phyloP scores from a whole-genome alignment of 2,888 invertebrate species.

The Ophion ventricosus region DNA sequence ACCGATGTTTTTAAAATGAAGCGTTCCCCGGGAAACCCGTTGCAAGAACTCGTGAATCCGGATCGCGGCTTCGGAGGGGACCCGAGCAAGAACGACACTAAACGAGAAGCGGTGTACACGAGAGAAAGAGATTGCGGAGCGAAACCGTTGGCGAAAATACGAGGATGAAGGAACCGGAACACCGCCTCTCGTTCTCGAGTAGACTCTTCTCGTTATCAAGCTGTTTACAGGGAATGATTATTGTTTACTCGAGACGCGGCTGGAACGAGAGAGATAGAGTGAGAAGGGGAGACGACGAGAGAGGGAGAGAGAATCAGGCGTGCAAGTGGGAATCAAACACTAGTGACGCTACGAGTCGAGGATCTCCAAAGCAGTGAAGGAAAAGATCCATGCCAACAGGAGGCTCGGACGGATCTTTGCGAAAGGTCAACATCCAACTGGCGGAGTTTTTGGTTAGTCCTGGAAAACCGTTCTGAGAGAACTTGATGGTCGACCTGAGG shows the following conservation, averaged over 20 bases:
- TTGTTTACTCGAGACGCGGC: conserved; percentile 73
- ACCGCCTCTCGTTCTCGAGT: conserved; percentile 51
- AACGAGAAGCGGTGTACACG: conserved; percentile 41
- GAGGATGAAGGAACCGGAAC: conserved; percentile 58
- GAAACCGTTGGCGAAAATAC: conserved; percentile 53
- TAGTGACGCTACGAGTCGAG: conserved; percentile 54
- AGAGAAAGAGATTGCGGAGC: conserved; percentile 49
- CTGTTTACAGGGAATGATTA: conserved; percentile 76
- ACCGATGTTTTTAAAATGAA: conserved; percentile 74
- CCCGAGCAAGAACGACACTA: conserved; percentile 50
- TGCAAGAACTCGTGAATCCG: conserved; percentile 48
- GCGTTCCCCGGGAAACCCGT: conserved; percentile 38
- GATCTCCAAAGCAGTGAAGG: conserved; percentile 27
- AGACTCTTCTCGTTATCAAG: conserved; percentile 73
- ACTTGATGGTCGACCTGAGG: background rate
- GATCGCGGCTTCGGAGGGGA: conserved; percentile 53
- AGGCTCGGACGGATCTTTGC: conserved; percentile 15
- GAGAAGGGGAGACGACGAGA: conserved; percentile 26
- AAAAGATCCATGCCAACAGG: conserved; percentile 27
- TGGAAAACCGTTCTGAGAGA: background rate
- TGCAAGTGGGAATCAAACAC: conserved; percentile 46
- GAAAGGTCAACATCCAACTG: conserved; percentile 25
- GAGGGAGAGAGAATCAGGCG: conserved; percentile 30
- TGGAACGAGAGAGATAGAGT: conserved; percentile 35
- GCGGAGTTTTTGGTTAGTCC: conserved; percentile 11